A percentile compares a stretch with the other conserved stretches of the same genome.
phyloP scores from a whole-genome alignment of 2,113 vertebrate species.

The Phaethon lepturus region DNA sequence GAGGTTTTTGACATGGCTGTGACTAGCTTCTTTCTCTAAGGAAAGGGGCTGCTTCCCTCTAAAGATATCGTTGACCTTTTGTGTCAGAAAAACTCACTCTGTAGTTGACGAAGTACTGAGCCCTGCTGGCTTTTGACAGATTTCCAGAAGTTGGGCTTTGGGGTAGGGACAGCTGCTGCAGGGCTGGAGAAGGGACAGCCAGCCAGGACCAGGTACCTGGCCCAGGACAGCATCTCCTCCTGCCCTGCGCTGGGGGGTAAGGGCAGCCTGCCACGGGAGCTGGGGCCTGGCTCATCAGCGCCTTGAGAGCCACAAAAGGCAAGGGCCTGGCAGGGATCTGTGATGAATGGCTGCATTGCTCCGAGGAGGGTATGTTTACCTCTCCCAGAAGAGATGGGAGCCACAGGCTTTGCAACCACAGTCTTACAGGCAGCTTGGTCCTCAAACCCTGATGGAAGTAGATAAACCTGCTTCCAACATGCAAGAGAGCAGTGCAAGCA shows the following conservation, averaged over 20 bases:
- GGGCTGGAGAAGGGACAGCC: not conserved
- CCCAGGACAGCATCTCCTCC: not conserved
- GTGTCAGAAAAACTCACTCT: not conserved
- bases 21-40: not conserved
- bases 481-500: not conserved
- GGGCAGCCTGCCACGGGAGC: not conserved
- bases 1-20: not conserved
- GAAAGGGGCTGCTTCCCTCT: not conserved
- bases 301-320: not conserved
- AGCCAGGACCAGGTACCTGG: rapidly evolving
- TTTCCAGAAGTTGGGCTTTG: not conserved
- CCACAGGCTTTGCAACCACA: rapidly evolving
- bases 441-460: not conserved
- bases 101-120: not conserved
- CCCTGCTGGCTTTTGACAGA: not conserved
- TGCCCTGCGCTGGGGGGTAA: rapidly evolving
- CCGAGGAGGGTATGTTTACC: not conserved
- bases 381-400: not conserved
- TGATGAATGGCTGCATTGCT: not conserved
- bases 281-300: not conserved
- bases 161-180: not conserved
- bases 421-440: not conserved
- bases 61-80: not conserved
- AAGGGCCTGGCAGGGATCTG: not conserved
- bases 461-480: not conserved